Base-by-base conservation (phyloP, 1,140 invertebrate species). In the Brachionus koreanus region DNA sequence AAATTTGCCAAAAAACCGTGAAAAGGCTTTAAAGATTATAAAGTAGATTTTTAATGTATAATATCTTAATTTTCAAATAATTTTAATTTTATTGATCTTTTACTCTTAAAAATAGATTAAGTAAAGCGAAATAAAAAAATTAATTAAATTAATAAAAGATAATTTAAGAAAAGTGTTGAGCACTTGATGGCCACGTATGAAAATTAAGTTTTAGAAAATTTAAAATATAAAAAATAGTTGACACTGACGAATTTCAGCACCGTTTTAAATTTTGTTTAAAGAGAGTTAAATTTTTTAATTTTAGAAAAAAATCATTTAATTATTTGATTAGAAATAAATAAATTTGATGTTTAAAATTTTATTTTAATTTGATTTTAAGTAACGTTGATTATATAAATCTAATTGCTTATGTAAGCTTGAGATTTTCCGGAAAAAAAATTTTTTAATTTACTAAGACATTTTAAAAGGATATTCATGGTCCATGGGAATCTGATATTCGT, bases 401-500 rank as follows among this genome's bases (percentile, higher is more conserved):
- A 39, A 69, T 69, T 9, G 65, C 33, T 35, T 69, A 69, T 39
- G 65, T 69, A 69, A 69, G 65, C 9, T 37, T 39, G 1, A 37
- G 16, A 39, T 39, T 19, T 5, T 16, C 5, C 9, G 7, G 9
- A 69, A 69, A 69, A 33, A 33, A 33, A n/a, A n/a, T n/a, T n/a
- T n/a, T n/a, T 65, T 6, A 5, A 42, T 42, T 42, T n/a, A 39
- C 3, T 42, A 42, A 10, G n/a, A 72, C 16, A 13, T 29, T 13
- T 29, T 65, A 25, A 46, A 43, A 65, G 57, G 37, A 97, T 89
- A 95, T 97, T 87, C 95, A 97, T 87, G 95, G 95, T 6, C 94
- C 95, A 89, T 97, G 95, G 95, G 94, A 96, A 86, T 93, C 93
- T 25, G 93, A 94, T 87, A 95, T 95, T n/a, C 87, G 87, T 0